Percentiles rank a stretch among this genome's conserved stretches.
phyloP scores from a whole-genome alignment of 2,888 invertebrate species.

The Tromatobia lineatoria region DNA sequence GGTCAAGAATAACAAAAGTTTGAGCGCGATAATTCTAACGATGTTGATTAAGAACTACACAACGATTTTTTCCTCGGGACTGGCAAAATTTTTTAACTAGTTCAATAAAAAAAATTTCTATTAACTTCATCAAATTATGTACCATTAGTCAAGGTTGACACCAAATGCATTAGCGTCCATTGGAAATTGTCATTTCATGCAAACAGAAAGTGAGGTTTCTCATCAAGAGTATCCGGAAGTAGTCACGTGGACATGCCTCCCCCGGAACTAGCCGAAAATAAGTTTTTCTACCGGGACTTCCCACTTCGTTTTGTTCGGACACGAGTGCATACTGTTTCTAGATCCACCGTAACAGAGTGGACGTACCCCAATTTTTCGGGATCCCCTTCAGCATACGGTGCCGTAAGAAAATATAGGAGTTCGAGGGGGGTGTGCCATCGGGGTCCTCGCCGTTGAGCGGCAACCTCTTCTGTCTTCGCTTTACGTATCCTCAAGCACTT shows the following conservation, averaged over 20 bases:
- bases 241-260: slow-evolving; percentile 45
- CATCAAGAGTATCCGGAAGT: slow-evolving; percentile 51
- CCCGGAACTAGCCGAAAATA: slow-evolving; percentile 52
- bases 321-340: slow-evolving; percentile 39
- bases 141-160: not conserved
- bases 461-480: slow-evolving; percentile 50
- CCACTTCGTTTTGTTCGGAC: slow-evolving; percentile 29
- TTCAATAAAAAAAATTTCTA: not conserved
- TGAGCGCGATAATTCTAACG: too few relatives aligned
- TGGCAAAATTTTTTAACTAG: not conserved
- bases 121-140: not conserved
- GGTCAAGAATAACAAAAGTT: too few relatives aligned
- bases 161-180: not conserved
- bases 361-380: slow-evolving; percentile 56
- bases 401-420: slow-evolving; percentile 62
- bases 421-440: slow-evolving; percentile 65
- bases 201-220: not conserved
- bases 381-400: slow-evolving; percentile 41
- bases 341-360: slow-evolving; percentile 34
- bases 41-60: not conserved
- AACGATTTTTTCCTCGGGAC: too few relatives aligned
- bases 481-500: slow-evolving; percentile 59
- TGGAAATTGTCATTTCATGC: slow-evolving; percentile 15
- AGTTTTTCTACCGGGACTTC: slow-evolving; percentile 45
- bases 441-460: slow-evolving; percentile 42